phyloP scores from a whole-genome alignment of 2,888 invertebrate species.

The Metacarcinus magister region DNA sequence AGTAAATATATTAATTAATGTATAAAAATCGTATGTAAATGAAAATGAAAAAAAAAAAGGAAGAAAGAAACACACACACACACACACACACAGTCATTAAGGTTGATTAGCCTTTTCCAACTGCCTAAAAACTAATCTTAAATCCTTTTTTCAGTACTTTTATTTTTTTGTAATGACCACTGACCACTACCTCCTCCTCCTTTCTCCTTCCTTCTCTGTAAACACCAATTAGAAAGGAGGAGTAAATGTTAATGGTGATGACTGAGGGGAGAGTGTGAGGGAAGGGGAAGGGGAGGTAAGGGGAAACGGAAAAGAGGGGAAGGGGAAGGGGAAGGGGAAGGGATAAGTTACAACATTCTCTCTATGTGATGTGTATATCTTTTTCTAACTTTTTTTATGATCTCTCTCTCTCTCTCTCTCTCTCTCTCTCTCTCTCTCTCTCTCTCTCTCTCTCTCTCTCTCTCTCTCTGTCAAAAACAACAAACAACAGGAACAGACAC shows the following conservation, averaged over 20 bases:
- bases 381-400: neutral
- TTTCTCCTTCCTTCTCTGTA: neutral
- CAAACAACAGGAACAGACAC: no score
- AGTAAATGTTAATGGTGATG: neutral
- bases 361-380: neutral
- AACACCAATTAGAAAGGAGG: no score
- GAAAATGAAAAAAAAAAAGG: neutral
- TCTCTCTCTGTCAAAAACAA: no score
- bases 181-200: neutral
- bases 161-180: neutral
- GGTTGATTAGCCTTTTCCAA: neutral
- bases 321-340: neutral
- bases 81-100: neutral
- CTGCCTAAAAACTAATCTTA: neutral
- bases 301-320: neutral
- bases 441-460: neutral
- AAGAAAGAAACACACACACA: neutral
- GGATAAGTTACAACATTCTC: neutral
- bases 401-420: neutral
- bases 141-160: neutral
- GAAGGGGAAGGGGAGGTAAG: neutral
- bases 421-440: slow-evolving; percentile 2
- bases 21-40: no score
- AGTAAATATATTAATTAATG: no score
- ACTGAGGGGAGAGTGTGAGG: neutral